Conservation (phyloP, 2,888 invertebrate genomes). For the Dryobota labecula region DNA sequence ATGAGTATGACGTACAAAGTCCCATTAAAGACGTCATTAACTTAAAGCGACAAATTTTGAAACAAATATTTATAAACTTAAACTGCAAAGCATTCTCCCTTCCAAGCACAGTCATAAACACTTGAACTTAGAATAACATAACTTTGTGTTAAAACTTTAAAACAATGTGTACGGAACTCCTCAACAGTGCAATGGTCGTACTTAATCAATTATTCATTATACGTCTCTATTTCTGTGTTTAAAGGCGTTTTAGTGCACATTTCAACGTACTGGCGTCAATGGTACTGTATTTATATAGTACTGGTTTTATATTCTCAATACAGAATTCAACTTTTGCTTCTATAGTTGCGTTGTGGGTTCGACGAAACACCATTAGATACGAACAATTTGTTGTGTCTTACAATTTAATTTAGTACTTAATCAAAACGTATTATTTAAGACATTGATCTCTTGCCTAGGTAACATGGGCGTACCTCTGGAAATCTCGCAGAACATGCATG, state of each 20-base stretch:
- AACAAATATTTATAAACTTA: conserved; percentile 61
- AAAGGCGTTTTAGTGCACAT: conserved; percentile 31
- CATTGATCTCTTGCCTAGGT: not conserved
- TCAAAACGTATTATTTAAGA: not conserved
- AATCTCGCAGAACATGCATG: too few relatives aligned
- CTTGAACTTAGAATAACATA: conserved; percentile 35
- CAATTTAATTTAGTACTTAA: not conserved
- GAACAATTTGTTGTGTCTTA: not conserved
- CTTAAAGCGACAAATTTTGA: conserved; percentile 42
- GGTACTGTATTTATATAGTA: conserved; percentile 2
- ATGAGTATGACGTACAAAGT: conserved; percentile 21
- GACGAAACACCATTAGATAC: not conserved
- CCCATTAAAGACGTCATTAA: conserved; percentile 36
- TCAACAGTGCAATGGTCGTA: conserved; percentile 20
- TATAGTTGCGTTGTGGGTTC: not conserved
- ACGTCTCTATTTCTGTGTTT: conserved; percentile 57
- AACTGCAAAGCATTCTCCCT: conserved; percentile 32
- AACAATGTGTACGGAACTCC: conserved; percentile 51
- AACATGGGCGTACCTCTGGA: too few relatives aligned
- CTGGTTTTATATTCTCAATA: not conserved
- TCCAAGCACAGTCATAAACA: conserved; percentile 31
- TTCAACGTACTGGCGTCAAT: conserved; percentile 20
- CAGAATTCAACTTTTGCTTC: not conserved
- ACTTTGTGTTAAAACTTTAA: conserved; percentile 39
- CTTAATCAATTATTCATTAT: conserved; percentile 63